Conservation (phyloP, 2,797 vertebrate species). For the Dendrocincla tyrannina region DNA sequence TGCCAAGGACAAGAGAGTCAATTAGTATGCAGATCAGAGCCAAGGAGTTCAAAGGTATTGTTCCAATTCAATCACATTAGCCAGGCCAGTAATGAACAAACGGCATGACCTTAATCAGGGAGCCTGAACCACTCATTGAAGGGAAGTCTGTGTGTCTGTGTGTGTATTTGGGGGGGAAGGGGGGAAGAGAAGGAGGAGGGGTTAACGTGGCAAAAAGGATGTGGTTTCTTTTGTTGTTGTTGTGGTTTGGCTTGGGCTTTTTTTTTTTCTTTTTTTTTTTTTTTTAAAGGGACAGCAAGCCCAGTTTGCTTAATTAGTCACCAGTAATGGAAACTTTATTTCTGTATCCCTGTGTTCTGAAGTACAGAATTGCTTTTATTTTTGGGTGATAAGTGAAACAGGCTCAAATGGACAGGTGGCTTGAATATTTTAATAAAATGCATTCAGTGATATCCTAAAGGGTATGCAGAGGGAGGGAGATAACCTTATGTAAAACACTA, state of each 20-base stretch:
- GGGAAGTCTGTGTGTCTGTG: constrained; percentile 53
- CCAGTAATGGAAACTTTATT: constrained; percentile 39
- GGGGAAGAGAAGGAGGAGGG: constrained; percentile 9
- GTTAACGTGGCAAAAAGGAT: constrained; percentile 33
- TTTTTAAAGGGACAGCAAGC: background rate
- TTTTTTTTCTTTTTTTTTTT: background rate
- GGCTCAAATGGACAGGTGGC: constrained; percentile 9
- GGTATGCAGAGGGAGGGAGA: constrained; percentile 22
- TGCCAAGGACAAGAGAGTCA: constrained; percentile 87
- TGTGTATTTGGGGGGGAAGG: background rate
- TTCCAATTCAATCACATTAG: constrained; percentile 96
- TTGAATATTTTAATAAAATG: constrained; percentile 51
- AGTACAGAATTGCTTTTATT: constrained; percentile 35
- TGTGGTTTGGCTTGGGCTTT: background rate
- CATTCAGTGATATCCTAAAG: constrained; percentile 52
- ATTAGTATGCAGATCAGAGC: constrained; percentile 97
- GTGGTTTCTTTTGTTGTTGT: constrained; percentile 62
- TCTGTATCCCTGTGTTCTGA: background rate
- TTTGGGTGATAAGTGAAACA: constrained; percentile 47
- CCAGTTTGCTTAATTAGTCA: constrained; percentile 27
- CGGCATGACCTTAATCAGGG: constrained; percentile 90
- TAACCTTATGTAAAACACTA: constrained; percentile 51
- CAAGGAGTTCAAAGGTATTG: constrained; percentile 93
- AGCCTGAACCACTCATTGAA: constrained; percentile 68
- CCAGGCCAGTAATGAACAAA: constrained; percentile 88